A percentile compares a stretch with the other conserved stretches of the same genome.
Evolutionary conservation across 2,888 invertebrate genomes (phyloP).

Genomic region (Phytoseiulus persimilis): DNA sequence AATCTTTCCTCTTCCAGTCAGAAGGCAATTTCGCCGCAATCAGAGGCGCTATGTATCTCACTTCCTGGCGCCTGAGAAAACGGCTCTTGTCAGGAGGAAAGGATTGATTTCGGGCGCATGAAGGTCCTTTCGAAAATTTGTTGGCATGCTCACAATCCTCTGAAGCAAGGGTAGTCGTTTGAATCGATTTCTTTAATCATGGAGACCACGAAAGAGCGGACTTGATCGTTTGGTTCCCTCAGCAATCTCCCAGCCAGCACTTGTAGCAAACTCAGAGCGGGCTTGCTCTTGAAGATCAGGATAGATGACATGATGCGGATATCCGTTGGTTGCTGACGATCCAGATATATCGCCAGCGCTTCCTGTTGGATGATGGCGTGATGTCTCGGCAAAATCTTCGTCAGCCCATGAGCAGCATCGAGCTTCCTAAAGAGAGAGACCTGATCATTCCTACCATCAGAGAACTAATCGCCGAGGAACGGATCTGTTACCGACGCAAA

Average conservation of each 20-base stretch:
- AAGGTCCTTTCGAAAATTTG: no score
- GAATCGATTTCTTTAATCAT: conserved; percentile 22
- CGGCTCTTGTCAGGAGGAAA: no score
- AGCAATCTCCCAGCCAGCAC: neutral
- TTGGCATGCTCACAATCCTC: neutral
- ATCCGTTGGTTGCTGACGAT: neutral
- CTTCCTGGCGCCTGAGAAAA: neutral
- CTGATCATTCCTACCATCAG: no score
- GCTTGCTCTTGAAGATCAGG: conserved; percentile 6
- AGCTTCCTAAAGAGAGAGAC: neutral
- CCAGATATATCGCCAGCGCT: neutral
- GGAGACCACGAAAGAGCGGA: neutral
- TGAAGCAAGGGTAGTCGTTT: conserved; percentile 24
- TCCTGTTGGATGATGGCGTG: neutral
- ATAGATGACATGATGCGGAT: conserved; percentile 8
- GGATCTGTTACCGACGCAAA: no score
- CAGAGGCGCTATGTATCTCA: neutral
- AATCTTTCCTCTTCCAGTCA: conserved; percentile 31
- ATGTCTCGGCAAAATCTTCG: neutral
- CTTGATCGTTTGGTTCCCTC: conserved; percentile 10
- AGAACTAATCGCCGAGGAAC: no score
- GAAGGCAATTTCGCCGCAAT: neutral
- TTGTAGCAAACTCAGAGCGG: neutral
- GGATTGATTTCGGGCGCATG: no score
- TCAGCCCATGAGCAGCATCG: neutral